Evolutionary conservation across 2,888 invertebrate species (phyloP).

Genomic region (Orchestes rusci): DNA sequence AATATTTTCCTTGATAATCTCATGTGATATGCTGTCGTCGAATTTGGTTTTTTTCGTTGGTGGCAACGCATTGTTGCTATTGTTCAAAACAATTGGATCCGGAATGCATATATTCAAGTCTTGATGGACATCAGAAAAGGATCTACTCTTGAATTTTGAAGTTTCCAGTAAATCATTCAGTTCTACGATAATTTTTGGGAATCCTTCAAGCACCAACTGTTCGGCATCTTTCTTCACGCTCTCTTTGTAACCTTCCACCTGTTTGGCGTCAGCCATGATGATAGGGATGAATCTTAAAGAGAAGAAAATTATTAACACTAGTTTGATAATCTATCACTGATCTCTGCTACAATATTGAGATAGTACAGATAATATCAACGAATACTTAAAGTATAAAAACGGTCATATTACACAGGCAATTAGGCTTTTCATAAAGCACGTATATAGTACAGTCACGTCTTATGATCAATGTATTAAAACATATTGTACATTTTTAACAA

Average conservation of each 20-base stretch:
- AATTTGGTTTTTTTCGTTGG: constrained; percentile 59
- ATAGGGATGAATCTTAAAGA: too few species aligned
- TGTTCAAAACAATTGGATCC: constrained; percentile 60
- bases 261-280: too few species aligned
- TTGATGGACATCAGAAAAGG: constrained; percentile 72
- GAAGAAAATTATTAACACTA: too few species aligned
- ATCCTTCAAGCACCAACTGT: constrained; percentile 77
- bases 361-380: too few species aligned
- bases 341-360: too few species aligned
- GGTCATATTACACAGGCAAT: too few species aligned
- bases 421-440: too few species aligned
- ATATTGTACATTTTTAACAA: too few species aligned
- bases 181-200: constrained; percentile 89
- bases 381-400: too few species aligned
- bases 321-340: too few species aligned
- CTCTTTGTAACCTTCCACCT: constrained; percentile 90
- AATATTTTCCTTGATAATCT: constrained; percentile 63
- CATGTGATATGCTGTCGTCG: constrained; percentile 41
- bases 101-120: constrained; percentile 85
- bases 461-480: too few species aligned
- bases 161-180: constrained; percentile 82
- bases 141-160: constrained; percentile 69
- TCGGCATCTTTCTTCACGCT: constrained; percentile 83
- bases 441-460: too few species aligned
- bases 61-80: constrained; percentile 51